Conservation (phyloP, 2,888 invertebrate species). For the Platycheirus rosarum region DNA sequence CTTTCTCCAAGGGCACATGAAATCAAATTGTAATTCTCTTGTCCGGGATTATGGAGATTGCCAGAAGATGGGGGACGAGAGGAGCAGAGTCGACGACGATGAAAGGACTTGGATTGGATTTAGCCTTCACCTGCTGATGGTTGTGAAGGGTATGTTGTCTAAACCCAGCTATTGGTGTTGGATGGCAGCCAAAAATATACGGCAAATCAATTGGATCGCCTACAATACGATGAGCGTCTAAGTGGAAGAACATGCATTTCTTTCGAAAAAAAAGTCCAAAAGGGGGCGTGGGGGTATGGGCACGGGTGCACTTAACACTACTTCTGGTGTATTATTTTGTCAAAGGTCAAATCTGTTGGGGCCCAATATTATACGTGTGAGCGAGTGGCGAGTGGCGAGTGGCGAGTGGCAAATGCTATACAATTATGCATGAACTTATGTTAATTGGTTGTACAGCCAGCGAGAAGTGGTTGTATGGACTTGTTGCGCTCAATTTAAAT, state of each 20-base stretch:
- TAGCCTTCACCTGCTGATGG: conserved; percentile 67
- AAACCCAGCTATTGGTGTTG: conserved; percentile 51
- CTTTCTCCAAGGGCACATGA: conserved; percentile 65
- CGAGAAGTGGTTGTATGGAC: conserved; percentile 56
- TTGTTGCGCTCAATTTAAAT: conserved; percentile 63
- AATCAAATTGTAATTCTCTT: conserved; percentile 64
- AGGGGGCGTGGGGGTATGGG: too few species aligned
- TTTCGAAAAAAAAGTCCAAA: too few species aligned
- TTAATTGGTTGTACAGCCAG: conserved; percentile 58
- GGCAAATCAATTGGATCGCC: conserved; percentile 68
- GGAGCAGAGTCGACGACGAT: conserved; percentile 1
- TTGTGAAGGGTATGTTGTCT: neutral
- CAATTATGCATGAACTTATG: conserved; percentile 73
- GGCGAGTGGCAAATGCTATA: conserved; percentile 58
- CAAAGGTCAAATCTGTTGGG: conserved; percentile 68
- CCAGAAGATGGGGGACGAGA: neutral
- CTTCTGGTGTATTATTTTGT: conserved; percentile 43
- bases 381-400: too few species aligned
- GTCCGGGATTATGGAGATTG: conserved; percentile 45
- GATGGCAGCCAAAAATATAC: conserved; percentile 70
- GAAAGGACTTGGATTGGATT: conserved; percentile 35
- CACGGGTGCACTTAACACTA: neutral
- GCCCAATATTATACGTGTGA: conserved; percentile 43
- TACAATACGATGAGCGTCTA: conserved; percentile 30
- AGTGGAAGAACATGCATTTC: conserved; percentile 70